Conservation (phyloP, 1,140 invertebrate species). For the Pogonognathellus flavescens region DNA sequence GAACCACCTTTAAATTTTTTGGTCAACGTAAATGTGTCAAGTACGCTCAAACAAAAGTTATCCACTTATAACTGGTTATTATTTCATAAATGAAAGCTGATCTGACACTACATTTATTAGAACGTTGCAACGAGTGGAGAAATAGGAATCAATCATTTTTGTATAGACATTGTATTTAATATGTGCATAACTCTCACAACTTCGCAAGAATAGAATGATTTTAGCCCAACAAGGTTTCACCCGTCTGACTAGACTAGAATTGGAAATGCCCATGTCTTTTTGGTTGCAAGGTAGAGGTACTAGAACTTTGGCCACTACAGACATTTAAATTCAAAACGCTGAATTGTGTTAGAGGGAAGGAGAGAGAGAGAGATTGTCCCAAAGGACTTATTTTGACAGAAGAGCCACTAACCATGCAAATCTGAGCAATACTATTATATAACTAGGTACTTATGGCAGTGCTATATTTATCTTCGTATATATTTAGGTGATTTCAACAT, state of each 20-base stretch:
- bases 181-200: not conserved
- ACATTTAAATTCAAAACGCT: constrained; percentile 40
- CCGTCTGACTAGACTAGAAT: not conserved
- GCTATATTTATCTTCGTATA: not conserved
- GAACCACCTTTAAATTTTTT: too few relatives aligned
- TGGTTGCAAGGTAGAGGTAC: too few relatives aligned
- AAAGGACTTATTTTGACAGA: not conserved
- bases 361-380: constrained; percentile 23
- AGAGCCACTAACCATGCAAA: too few relatives aligned
- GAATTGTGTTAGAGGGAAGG: not conserved
- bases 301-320: not conserved
- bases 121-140: not conserved
- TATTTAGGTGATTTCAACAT: not conserved
- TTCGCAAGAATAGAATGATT: not conserved
- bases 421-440: too few relatives aligned
- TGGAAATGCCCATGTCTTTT: not conserved
- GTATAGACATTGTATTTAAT: not conserved
- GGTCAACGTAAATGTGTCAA: too few relatives aligned
- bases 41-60: too few relatives aligned
- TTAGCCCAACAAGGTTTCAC: not conserved
- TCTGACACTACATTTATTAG: not conserved
- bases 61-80: too few relatives aligned
- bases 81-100: too few relatives aligned
- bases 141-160: not conserved
- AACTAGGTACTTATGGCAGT: too few relatives aligned